Conservation (phyloP, 2,113 vertebrate species). For the Perca schrenkii region DNA sequence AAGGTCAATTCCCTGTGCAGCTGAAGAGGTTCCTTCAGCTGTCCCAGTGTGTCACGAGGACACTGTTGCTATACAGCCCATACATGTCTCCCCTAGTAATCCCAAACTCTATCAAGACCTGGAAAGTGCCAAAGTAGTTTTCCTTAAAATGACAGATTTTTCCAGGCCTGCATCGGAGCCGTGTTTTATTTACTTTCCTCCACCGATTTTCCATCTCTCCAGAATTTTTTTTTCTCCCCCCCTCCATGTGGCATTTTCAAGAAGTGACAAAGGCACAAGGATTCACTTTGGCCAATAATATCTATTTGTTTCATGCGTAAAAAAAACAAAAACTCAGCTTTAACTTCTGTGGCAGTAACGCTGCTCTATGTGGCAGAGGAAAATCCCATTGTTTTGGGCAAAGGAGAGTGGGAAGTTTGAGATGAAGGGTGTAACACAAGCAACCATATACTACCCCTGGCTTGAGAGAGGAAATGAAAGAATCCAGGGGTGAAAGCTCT, state of each 20-base stretch:
- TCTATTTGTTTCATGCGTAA: conserved; percentile 13
- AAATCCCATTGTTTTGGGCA: not conserved
- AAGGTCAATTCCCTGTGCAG: not conserved
- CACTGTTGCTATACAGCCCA: not conserved
- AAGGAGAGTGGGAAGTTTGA: conserved; percentile 1
- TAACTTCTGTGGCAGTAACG: conserved; percentile 4
- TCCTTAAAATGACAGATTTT: conserved; percentile 45
- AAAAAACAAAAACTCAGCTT: conserved; percentile 26
- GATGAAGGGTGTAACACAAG: conserved; percentile 25
- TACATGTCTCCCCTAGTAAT: not conserved
- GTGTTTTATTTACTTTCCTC: conserved; percentile 63
- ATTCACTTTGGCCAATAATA: conserved; percentile 10
- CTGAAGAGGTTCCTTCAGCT: not conserved
- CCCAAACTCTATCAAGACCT: conserved; percentile 7
- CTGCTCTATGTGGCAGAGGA: conserved; percentile 9
- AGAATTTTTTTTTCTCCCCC: conserved; percentile 7
- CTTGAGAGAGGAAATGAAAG: conserved; percentile 63
- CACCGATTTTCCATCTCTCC: conserved; percentile 53
- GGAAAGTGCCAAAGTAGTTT: conserved; percentile 29
- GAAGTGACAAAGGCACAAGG: conserved; percentile 15
- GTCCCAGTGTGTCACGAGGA: not conserved
- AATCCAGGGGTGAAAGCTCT: conserved; percentile 28
- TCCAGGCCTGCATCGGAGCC: conserved; percentile 18
- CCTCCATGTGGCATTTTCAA: conserved; percentile 45
- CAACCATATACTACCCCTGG: conserved; percentile 29